Percentiles rank a stretch among this genome's conserved stretches.
phyloP scores from a whole-genome alignment of 2,113 vertebrate genomes.

The Phylloscopus trochiloides region DNA sequence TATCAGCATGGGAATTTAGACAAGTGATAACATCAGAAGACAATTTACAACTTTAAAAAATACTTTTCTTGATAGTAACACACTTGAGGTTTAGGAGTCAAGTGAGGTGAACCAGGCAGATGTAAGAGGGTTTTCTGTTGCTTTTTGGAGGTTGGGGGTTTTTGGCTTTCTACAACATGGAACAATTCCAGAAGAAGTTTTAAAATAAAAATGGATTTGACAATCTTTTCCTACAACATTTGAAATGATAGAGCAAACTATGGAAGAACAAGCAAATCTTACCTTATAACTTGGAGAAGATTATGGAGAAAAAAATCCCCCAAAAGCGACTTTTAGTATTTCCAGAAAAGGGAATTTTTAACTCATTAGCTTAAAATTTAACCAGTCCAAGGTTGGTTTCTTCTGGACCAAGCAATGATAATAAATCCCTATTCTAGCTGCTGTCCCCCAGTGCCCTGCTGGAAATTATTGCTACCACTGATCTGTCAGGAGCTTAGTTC shows the following conservation, averaged over 20 bases:
- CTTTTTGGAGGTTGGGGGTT: neutral
- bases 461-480: neutral
- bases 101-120: neutral
- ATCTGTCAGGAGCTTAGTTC: neutral
- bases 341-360: neutral
- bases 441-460: neutral
- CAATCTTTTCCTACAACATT: neutral
- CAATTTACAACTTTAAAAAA: constrained; percentile 42
- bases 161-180: neutral
- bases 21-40: constrained; percentile 40
- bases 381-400: neutral
- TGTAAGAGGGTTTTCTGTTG: neutral
- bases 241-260: neutral
- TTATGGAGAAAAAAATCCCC: neutral
- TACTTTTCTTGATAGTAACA: neutral
- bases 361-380: neutral
- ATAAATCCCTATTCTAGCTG: neutral
- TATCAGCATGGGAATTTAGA: constrained; percentile 42
- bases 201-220: neutral
- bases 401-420: neutral
- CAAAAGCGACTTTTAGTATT: neutral
- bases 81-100: constrained; percentile 12
- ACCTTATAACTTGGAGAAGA: neutral
- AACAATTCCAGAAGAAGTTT: neutral
- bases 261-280: neutral